Percentiles rank a stretch among this genome's conserved stretches.
These are phyloP conservation scores for Amazona vittata DNA, from an alignment of 2,113 vertebrate genomes.

Conservation along the genomic window DNA sequence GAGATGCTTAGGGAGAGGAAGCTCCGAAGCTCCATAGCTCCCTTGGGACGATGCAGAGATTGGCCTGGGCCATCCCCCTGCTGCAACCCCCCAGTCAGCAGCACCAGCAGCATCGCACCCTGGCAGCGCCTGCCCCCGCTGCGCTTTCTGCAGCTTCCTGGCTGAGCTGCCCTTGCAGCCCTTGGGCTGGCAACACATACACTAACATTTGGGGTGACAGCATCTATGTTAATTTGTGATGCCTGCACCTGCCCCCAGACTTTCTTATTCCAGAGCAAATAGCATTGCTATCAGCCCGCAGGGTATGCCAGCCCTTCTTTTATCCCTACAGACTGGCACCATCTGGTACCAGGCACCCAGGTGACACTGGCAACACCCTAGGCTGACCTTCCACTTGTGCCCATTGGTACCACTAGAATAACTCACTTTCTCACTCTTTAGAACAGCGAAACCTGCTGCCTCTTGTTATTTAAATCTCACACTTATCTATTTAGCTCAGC, in stretches of 20 bases:
- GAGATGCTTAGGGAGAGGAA: not conserved
- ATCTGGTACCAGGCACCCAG: not conserved
- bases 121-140: not conserved
- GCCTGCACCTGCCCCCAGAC: not conserved
- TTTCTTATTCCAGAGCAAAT: not conserved
- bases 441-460: not conserved
- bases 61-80: not conserved
- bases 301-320: not conserved
- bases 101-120: slow-evolving; percentile 7
- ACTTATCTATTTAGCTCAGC: slow-evolving; percentile 24
- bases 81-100: not conserved
- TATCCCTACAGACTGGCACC: not conserved
- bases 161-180: not conserved
- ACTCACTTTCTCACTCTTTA: not conserved
- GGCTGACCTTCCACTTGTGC: not conserved
- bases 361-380: not conserved
- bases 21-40: not conserved
- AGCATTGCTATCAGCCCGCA: accelerated
- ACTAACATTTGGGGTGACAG: not conserved
- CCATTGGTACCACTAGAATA: not conserved
- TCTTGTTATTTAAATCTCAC: slow-evolving; percentile 36
- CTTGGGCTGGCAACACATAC: not conserved
- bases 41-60: not conserved
- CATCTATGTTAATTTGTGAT: not conserved
- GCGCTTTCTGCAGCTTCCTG: not conserved